Evolutionary conservation across 2,113 vertebrate species (phyloP).

Genomic region (cat (Felis catus)): DNA sequence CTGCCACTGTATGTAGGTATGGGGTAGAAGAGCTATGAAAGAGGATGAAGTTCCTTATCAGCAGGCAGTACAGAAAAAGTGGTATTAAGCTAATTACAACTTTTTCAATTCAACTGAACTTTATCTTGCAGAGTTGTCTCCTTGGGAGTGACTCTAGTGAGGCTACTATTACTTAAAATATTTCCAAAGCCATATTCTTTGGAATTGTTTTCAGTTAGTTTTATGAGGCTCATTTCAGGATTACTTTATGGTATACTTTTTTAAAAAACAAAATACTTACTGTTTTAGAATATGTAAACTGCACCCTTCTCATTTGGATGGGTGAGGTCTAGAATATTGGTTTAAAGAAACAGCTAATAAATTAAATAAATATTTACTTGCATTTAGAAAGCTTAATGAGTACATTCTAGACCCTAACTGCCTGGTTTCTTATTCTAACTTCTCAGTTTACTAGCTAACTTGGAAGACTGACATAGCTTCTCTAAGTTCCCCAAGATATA

Average conservation of each 20-base stretch:
- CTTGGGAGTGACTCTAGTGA: background rate
- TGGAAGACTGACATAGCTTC: slow-evolving; percentile 14
- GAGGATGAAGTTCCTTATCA: background rate
- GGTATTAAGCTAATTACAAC: background rate
- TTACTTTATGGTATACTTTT: background rate
- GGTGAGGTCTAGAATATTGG: background rate
- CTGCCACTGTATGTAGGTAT: background rate
- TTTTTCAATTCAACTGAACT: slow-evolving; percentile 16
- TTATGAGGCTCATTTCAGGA: slow-evolving; percentile 17
- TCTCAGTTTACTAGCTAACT: background rate
- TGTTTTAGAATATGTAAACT: background rate
- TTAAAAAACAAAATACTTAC: background rate
- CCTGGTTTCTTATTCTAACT: background rate
- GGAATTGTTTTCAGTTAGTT: background rate
- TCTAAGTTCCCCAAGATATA: background rate
- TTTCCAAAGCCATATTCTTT: slow-evolving; percentile 6
- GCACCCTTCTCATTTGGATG: background rate
- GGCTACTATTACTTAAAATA: background rate
- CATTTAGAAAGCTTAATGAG: background rate
- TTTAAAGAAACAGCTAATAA: slow-evolving; percentile 29
- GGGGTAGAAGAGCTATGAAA: background rate
- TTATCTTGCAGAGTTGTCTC: background rate
- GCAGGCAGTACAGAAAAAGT: background rate
- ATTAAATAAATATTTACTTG: slow-evolving; percentile 16
- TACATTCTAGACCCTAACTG: background rate